Base-by-base conservation (phyloP, 2,888 invertebrate species). In the Aphrophora alni region DNA sequence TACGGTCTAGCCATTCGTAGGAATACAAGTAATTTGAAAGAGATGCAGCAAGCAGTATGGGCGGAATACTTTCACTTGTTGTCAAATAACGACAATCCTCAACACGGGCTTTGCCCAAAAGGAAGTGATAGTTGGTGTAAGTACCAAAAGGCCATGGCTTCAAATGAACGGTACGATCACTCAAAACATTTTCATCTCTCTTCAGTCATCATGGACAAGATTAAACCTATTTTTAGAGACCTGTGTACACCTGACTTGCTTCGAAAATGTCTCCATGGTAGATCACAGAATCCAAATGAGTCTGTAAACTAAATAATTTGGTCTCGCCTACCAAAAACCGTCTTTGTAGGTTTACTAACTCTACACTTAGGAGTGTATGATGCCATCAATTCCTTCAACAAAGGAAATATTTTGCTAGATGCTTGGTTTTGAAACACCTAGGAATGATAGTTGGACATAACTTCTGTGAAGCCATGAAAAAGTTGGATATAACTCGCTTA, bases 1-100 rank as follows among this genome's bases (percentile, higher is more conserved):
- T 77, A 77, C 68, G 77, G 77, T 27, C 25, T 77, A 27, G 68
- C 77, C 33, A 33, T 33, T 7, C 4, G 33, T 7, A 33, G 10
- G 10, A 10, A 33, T 33, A 33, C 33, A 7, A 10, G 33, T 10
- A 33, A 33, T 33, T 33, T 33, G 10, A 33, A 77, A 14, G 24
- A 33, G 10, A 33, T 33, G 33, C 4, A 33, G 10, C 10, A 10
- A 33, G 33, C 33, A 33, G 33, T 33, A 33, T 33, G 33, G 33
- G 33, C 5, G 5, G 33, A 33, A 33, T 44, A 44, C 17, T 44
- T 44, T 44, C 44, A 44, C 12, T 44, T 44, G 17, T 44, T 44
- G 44, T 44, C 44, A 10, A 44, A 2, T 44, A 44, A 44, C 2
- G 44, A 33, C 4, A 33, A 33, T 33, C 10, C 33, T 33, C 33